phyloP scores from a whole-genome alignment of 1,140 invertebrate genomes.

The Chrysoperla carnea region DNA sequence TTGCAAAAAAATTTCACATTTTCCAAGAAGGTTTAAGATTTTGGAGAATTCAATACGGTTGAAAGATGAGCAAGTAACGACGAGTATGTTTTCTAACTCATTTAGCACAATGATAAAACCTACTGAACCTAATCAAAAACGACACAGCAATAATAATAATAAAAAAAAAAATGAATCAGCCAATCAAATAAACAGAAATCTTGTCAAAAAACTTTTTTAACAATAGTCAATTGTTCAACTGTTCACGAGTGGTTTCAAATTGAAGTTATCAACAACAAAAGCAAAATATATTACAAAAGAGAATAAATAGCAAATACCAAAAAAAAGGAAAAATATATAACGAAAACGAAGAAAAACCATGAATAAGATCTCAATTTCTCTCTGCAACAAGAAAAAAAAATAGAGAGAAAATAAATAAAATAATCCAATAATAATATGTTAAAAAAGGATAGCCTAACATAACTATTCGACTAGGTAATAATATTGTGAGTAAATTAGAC shows the following conservation, averaged over 20 bases:
- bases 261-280: not conserved
- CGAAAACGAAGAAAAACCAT: not conserved
- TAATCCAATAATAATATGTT: not conserved
- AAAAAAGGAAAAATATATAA: not conserved
- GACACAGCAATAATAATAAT: too few relatives aligned
- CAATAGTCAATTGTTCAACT: not conserved
- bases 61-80: too few relatives aligned
- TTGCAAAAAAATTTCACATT: too few relatives aligned
- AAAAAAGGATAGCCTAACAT: not conserved
- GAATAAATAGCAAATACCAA: not conserved
- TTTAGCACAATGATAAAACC: too few relatives aligned
- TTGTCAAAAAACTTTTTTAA: not conserved
- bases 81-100: too few relatives aligned
- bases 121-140: too few relatives aligned
- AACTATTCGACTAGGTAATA: too few relatives aligned
- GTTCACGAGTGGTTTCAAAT: not conserved
- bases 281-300: not conserved
- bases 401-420: not conserved
- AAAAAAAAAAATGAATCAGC: not conserved
- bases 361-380: not conserved
- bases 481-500: not conserved
- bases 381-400: not conserved
- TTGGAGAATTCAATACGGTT: too few relatives aligned
- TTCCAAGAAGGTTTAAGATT: too few relatives aligned
- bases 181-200: not conserved